These are phyloP conservation scores for Erebia aethiops DNA, from an alignment of 2,888 invertebrate genomes.

Conservation along the genomic window DNA sequence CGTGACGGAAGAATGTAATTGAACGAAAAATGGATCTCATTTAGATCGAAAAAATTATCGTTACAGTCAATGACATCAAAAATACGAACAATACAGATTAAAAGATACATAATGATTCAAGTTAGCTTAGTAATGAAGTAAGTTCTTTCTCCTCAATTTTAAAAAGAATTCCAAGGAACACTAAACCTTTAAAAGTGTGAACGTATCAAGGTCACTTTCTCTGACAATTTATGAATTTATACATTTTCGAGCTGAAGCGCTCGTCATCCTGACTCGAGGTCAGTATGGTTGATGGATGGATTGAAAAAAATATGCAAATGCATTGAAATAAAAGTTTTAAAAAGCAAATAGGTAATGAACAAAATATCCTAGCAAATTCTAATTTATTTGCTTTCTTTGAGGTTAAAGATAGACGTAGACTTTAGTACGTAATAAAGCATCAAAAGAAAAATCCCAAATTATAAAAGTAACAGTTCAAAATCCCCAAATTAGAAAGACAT, in stretches of 20 bases:
- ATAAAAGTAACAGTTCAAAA: slow-evolving; percentile 1
- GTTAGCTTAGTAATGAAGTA: no score
- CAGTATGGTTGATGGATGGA: background rate
- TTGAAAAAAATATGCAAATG: background rate
- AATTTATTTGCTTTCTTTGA: background rate
- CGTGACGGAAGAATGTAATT: no score
- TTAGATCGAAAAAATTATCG: no score
- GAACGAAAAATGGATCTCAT: no score
- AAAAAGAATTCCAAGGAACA: background rate
- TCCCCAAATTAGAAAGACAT: slow-evolving; percentile 1
- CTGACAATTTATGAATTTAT: background rate
- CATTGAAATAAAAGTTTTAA: background rate
- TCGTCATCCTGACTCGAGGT: background rate
- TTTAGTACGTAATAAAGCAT: background rate
- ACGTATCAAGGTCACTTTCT: background rate
- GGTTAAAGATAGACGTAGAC: background rate
- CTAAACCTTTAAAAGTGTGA: background rate
- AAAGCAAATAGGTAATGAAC: background rate
- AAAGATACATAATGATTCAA: no score
- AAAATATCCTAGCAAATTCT: no score
- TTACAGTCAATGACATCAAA: no score
- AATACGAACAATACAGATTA: no score
- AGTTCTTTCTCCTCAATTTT: background rate
- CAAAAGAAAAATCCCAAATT: background rate
- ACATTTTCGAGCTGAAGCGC: slow-evolving; percentile 5